Evolutionary conservation across 64 coral and sea anemone species (phyloP), one percentile per base, ranked within the genome.

Genomic region (Pachyseris speciosa): DNA sequence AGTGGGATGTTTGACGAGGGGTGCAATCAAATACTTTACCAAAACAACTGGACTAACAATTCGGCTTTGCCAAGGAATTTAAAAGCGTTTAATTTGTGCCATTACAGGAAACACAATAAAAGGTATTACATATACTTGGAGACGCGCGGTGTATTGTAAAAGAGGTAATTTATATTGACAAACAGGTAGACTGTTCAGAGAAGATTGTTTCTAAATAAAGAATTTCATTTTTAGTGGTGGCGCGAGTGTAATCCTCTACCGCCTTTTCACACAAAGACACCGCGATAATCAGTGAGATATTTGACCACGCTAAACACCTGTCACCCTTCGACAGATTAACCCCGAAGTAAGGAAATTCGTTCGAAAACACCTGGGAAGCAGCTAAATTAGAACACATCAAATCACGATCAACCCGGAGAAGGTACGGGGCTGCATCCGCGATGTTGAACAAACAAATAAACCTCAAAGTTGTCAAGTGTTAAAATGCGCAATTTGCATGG

Each of bases 221-320:
- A 55, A 15, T 31, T 55, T 55, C 27, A 79, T 79, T 79, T 50
- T 7, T 39, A 34, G 77, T 60, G 77, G 27, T 36, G 6, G 2
- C 0, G 33, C 16, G 15, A 11, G 4, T 17, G 52, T 60, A 80
- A 80, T 80, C 77, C 30, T 24, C 2, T 45, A 26, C 26, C 33
- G 53, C 72, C 41, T 27, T 43, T 75, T 3, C 8, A 36, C 3
- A 61, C 77, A 80, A 80, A 60, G 77, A 19, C 9, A 61, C 52
- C 77, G 77, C 77, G 9, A 8, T 80, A 80, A 80, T 80, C 77
- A 39, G 33, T 8, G 4, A 80, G 51, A 57, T 40, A 80, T 80
- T 61, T 60, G 37, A 80, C 51, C 24, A 12, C 12, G 50, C 77
- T 60, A 60, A 80, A 80, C 77, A 80, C 77, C 77, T 80, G 77